phyloP scores from a whole-genome alignment of 1,140 invertebrate species.

The Andricus grossulariae region DNA sequence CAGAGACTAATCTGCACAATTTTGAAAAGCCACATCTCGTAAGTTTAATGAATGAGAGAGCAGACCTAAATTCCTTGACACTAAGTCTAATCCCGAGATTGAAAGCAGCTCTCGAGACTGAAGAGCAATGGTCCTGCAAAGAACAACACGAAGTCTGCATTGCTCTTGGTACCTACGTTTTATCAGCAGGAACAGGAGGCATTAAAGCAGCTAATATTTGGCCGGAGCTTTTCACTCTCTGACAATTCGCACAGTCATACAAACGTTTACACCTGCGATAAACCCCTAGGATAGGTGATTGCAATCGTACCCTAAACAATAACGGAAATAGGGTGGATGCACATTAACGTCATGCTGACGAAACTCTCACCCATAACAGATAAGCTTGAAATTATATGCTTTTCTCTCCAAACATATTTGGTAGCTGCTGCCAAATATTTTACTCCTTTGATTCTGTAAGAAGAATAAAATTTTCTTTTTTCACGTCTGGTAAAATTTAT shows the following conservation, averaged over 20 bases:
- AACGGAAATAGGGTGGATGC: slow-evolving; percentile 27
- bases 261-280: slow-evolving; percentile 38
- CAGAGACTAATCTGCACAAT: background rate
- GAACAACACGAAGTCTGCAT: slow-evolving; percentile 48
- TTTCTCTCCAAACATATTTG: background rate
- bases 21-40: background rate
- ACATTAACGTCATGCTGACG: slow-evolving; percentile 19
- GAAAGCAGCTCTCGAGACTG: slow-evolving; percentile 48
- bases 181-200: slow-evolving; percentile 48
- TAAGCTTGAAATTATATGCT: slow-evolving; percentile 9
- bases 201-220: slow-evolving; percentile 54
- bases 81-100: slow-evolving; percentile 63
- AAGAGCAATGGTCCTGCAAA: slow-evolving; percentile 49
- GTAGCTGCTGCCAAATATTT: too few species aligned
- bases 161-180: slow-evolving; percentile 39
- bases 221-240: slow-evolving; percentile 46
- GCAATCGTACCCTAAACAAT: slow-evolving; percentile 5
- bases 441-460: too few species aligned
- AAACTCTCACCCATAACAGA: slow-evolving; percentile 1
- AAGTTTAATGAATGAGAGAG: slow-evolving; percentile 9
- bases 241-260: slow-evolving; percentile 44
- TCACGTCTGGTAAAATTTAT: too few species aligned
- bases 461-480: too few species aligned
- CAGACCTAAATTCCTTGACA: slow-evolving; percentile 55
- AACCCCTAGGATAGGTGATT: slow-evolving; percentile 32